A percentile compares a stretch with the other conserved stretches of the same genome.
Conservation (phyloP, 2,797 vertebrate genomes). For the Gadopsis marmoratus region DNA sequence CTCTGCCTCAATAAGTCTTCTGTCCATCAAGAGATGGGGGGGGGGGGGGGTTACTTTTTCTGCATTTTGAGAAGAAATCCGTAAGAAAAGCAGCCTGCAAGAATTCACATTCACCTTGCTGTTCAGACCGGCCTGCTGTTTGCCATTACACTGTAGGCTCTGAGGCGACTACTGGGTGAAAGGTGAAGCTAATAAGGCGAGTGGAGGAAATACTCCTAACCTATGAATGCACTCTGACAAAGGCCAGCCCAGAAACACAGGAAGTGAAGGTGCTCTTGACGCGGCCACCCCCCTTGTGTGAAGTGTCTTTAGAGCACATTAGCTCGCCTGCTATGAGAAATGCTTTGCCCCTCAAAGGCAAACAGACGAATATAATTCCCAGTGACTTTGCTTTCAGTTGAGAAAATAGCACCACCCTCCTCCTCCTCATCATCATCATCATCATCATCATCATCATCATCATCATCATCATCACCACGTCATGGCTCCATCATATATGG, state of each 20-base stretch:
- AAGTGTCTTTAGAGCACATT: constrained; percentile 32
- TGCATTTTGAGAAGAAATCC: constrained; percentile 23
- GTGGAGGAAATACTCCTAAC: constrained; percentile 64
- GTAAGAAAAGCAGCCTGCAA: constrained; percentile 17
- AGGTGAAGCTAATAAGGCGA: constrained; percentile 73
- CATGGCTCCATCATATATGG: constrained; percentile 19
- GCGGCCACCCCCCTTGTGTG: constrained; percentile 41
- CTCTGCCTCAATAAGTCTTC: constrained; percentile 1
- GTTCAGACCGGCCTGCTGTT: constrained; percentile 26
- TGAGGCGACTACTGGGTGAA: constrained; percentile 64
- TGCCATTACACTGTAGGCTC: constrained; percentile 44
- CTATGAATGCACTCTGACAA: constrained; percentile 67
- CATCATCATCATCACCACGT: constrained; percentile 21
- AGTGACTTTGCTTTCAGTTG: not conserved
- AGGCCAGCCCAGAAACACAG: constrained; percentile 41
- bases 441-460: constrained; percentile 24
- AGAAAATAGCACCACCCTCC: not conserved
- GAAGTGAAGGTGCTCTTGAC: constrained; percentile 70
- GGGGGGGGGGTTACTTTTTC: too few relatives aligned
- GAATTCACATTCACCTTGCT: constrained; percentile 62
- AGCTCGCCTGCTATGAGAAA: constrained; percentile 8
- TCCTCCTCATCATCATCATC: too few relatives aligned
- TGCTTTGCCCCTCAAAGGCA: not conserved
- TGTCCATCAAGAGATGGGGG: constrained; percentile 35
- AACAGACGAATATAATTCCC: not conserved